Evolutionary conservation across 1,140 invertebrate genomes (phyloP), one percentile per base, ranked within the genome.

Genomic region (Bombus waltoni): DNA sequence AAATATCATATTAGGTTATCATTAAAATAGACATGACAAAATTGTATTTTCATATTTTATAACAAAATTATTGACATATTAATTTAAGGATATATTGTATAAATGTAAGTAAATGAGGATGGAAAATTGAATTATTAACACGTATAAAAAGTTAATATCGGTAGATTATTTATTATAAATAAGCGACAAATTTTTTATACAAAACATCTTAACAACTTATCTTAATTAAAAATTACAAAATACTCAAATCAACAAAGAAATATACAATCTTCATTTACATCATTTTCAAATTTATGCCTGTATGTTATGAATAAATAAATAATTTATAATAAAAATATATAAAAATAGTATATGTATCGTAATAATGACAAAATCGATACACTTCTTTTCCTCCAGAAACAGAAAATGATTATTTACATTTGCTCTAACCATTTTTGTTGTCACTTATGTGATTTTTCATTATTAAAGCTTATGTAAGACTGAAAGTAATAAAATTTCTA

Each of bases 301-400:
- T 66, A 42, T 72, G 42, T 59, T 44, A 79, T 44, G 6, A 62
- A 59, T 42, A 66, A 6, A n/a, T n/a, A 78, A 70, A 57, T 42
- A 53, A 57, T 57, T 68, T 59, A n/a, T 78, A 57, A 70, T 47
- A 84, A 72, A 84, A 84, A 53, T 71, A 79, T 72, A 72, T 28
- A 84, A 84, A 71, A 80, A 84, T 47, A 47, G 3, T n/a, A 4
- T 47, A 47, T 28, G 8, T 80, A 62, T 81, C 6, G 18, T 66
- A 53, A 68, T n/a, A 74, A 32, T 73, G n/a, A 66, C 6, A 47
- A 53, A 80, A 72, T 85, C 25, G 70, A 42, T 65, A 65, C 81
- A 57, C 78, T 81, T 78, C 79, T 83, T 87, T 91, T 92, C 92
- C 91, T 86, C 88, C 25, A 80, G 91, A 87, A 91, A 82, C 87